These are phyloP conservation scores for Drosophila kurseongensis DNA, from an alignment of 1,140 invertebrate genomes.

Conservation along the genomic window DNA sequence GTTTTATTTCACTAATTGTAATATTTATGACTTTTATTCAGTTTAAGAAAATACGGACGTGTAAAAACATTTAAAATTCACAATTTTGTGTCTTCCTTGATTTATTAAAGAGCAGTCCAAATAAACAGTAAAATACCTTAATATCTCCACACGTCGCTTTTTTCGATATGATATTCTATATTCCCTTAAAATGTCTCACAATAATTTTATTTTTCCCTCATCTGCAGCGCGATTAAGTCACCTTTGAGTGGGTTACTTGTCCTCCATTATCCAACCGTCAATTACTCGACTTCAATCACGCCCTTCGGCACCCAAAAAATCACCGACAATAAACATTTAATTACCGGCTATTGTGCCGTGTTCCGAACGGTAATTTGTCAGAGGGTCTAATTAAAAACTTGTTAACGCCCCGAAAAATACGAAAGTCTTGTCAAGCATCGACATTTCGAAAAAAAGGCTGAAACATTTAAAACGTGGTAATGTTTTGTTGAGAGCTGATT, in stretches of 20 bases:
- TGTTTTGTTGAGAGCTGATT: slow-evolving; percentile 43
- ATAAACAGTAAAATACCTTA: too few relatives aligned
- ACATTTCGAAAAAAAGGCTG: slow-evolving; percentile 20
- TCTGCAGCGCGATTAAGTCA: not conserved
- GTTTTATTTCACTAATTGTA: too few relatives aligned
- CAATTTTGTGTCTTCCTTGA: too few relatives aligned
- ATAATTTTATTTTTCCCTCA: not conserved
- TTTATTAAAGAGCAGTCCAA: too few relatives aligned
- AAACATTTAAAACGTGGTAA: slow-evolving; percentile 29
- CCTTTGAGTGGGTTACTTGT: slow-evolving; percentile 32
- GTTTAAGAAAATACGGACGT: too few relatives aligned
- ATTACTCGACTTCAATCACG: slow-evolving; percentile 48
- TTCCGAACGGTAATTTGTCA: slow-evolving; percentile 52
- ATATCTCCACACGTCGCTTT: too few relatives aligned
- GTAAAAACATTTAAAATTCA: too few relatives aligned
- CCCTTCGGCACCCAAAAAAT: slow-evolving; percentile 40
- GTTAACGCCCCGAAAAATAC: slow-evolving; percentile 48
- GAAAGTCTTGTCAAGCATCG: slow-evolving; percentile 31
- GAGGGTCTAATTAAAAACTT: slow-evolving; percentile 76
- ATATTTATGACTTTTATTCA: too few relatives aligned
- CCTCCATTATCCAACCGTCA: slow-evolving; percentile 30
- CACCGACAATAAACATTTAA: slow-evolving; percentile 78
- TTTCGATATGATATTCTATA: not conserved
- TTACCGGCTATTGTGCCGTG: slow-evolving; percentile 51
- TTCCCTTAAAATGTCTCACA: not conserved